Evolutionary conservation across 2,888 invertebrate species (phyloP).

Genomic region (Hemistola chrysoprasaria): DNA sequence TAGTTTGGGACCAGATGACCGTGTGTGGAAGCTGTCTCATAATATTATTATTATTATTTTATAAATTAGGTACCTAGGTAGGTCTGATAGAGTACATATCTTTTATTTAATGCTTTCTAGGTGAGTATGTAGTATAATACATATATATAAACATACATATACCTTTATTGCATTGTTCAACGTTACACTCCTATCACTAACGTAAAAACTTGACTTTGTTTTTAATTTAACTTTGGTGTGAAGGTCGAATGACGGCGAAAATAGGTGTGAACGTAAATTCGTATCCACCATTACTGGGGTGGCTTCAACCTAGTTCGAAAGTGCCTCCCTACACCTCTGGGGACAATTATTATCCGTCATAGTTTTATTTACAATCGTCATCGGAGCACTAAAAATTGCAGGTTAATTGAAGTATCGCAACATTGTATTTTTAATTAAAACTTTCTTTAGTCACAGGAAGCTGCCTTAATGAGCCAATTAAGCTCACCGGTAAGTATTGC

Average conservation of each 20-base stretch:
- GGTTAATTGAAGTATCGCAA: constrained; percentile 14
- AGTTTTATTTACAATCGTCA: constrained; percentile 15
- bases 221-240: constrained; percentile 15
- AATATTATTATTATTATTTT: no score
- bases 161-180: no score
- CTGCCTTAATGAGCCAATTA: constrained; percentile 26
- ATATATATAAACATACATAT: no score
- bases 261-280: constrained; percentile 14
- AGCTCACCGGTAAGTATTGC: constrained; percentile 23
- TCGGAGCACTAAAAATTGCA: constrained; percentile 9
- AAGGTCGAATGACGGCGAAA: constrained; percentile 3
- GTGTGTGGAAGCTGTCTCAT: no score
- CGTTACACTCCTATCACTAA: constrained; percentile 5
- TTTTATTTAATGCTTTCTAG: no score
- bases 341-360: constrained; percentile 17
- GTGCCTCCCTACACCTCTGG: constrained; percentile 9
- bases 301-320: constrained; percentile 18
- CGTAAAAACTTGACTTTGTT: constrained; percentile 10
- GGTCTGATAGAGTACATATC: no score
- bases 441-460: constrained; percentile 17
- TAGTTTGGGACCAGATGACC: no score
- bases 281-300: constrained; percentile 6
- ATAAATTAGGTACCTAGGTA: no score
- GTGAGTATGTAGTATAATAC: no score
- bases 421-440: constrained; percentile 23